Evolutionary conservation across 2,113 vertebrate species (phyloP).

Genomic region (Anolis sagrei): DNA sequence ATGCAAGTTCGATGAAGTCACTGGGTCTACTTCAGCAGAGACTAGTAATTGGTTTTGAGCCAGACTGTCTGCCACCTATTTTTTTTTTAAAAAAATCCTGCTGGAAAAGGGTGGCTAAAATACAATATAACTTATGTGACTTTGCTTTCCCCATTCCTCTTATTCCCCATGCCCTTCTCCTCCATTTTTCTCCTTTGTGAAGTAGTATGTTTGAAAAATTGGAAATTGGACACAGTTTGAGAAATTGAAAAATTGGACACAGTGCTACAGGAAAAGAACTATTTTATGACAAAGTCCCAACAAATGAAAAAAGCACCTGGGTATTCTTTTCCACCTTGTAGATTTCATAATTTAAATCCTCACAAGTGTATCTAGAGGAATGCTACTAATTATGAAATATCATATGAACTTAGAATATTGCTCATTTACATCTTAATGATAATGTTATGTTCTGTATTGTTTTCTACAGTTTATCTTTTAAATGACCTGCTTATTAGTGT

Average conservation of each 20-base stretch:
- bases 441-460: conserved; percentile 11
- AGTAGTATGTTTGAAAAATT: background rate
- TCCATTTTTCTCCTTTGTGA: background rate
- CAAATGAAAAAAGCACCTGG: background rate
- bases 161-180: no score
- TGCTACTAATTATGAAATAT: background rate
- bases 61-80: background rate
- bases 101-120: background rate
- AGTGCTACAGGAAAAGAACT: background rate
- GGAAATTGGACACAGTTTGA: background rate
- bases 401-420: background rate
- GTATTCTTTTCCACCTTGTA: conserved; percentile 12
- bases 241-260: background rate
- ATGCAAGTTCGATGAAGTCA: no score
- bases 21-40: no score
- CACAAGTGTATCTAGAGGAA: background rate
- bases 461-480: conserved; percentile 22
- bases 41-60: no score
- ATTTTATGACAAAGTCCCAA: background rate
- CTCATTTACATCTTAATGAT: background rate
- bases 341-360: background rate
- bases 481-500: conserved; percentile 17
- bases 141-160: no score
- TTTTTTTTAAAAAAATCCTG: background rate
- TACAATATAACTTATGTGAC: background rate